phyloP scores from a whole-genome alignment of 2,113 vertebrate genomes.

The Rattus rattus region DNA sequence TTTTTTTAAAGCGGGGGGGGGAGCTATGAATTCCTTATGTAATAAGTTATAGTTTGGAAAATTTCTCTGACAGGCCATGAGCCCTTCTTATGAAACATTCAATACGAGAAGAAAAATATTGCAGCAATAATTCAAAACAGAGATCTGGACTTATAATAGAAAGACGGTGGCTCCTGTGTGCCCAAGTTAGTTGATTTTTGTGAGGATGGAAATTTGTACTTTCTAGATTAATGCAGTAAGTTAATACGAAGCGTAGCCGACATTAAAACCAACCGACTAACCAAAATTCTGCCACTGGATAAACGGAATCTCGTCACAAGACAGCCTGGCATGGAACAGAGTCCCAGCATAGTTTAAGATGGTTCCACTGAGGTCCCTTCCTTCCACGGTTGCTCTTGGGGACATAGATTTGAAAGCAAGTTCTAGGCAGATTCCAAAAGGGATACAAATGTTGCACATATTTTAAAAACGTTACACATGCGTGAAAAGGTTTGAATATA shows the following conservation, averaged over 20 bases:
- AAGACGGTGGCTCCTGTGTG: constrained; percentile 19
- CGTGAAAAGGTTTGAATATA: not conserved
- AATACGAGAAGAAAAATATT: constrained; percentile 17
- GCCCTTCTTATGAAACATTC: constrained; percentile 78
- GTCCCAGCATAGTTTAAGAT: not conserved
- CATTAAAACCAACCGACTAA: not conserved
- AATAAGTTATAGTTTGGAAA: constrained; percentile 81
- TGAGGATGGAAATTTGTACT: constrained; percentile 54
- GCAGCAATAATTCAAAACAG: constrained; percentile 68
- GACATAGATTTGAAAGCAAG: not conserved
- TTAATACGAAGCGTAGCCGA: not conserved
- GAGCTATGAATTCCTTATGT: constrained; percentile 79
- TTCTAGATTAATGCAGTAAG: constrained; percentile 39
- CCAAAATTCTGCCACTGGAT: not conserved
- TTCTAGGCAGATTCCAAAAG: not conserved
- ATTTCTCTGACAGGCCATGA: constrained; percentile 73
- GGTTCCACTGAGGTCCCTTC: not conserved
- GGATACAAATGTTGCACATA: not conserved
- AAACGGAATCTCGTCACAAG: not conserved
- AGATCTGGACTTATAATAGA: constrained; percentile 51
- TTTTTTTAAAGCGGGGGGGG: not conserved
- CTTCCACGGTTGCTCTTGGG: not conserved
- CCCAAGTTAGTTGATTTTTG: constrained; percentile 32
- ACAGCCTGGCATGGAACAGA: not conserved
- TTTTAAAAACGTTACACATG: not conserved